Conservation (phyloP, 2,797 vertebrate species). For the Mormyrops boulengeri region DNA sequence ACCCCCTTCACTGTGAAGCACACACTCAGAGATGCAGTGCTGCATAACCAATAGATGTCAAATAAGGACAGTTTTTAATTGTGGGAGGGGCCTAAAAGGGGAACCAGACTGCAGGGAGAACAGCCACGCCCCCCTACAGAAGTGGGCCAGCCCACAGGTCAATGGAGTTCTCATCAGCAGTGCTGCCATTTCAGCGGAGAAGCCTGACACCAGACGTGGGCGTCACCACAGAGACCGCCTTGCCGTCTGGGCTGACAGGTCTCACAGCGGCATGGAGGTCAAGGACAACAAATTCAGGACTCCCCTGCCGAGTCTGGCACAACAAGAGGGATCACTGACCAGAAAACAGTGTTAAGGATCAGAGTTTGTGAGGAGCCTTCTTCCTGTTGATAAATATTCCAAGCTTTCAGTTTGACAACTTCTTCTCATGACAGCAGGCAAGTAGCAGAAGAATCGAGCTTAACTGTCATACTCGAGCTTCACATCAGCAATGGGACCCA, state of each 20-base stretch:
- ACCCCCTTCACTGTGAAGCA: not conserved
- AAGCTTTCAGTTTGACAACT: not conserved
- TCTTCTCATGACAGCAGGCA: not conserved
- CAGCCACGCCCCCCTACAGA: not conserved
- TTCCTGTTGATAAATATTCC: not conserved
- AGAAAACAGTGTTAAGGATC: not conserved
- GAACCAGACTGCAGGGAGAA: not conserved
- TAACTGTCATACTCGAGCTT: not conserved
- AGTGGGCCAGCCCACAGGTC: not conserved
- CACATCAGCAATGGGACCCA: not conserved
- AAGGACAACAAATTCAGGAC: not conserved
- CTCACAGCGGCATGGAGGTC: not conserved
- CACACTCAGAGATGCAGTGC: not conserved
- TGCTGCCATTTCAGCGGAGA: not conserved
- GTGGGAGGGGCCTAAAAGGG: not conserved
- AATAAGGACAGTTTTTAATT: not conserved
- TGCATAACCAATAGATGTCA: not conserved
- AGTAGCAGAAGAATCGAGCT: not conserved
- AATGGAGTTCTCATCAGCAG: not conserved
- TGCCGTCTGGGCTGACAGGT: not conserved
- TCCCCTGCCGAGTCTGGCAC: not conserved
- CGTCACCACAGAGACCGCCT: not conserved
- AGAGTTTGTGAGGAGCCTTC: not conserved
- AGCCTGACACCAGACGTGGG: not conserved
- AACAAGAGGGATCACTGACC: slow-evolving; percentile 8